Conservation (phyloP, 1,140 invertebrate genomes). For the Acromyrmex echinatior region DNA sequence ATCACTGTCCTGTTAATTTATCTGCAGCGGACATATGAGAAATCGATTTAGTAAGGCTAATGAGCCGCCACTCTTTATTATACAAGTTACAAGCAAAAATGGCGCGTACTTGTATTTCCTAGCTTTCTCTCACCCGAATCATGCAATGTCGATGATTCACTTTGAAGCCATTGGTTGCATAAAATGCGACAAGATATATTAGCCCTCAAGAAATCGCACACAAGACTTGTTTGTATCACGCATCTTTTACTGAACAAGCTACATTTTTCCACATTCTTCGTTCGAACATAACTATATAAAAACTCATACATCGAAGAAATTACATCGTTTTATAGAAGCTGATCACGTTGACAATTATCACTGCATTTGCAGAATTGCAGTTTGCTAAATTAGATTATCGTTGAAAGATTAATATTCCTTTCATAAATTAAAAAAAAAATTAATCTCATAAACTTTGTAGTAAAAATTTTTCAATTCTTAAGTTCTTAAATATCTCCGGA, state of each 20-base stretch:
- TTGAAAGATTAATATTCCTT: neutral
- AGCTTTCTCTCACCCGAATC: conserved; percentile 69
- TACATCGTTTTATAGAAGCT: neutral
- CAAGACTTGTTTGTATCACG: conserved; percentile 4
- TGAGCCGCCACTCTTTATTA: conserved; percentile 67
- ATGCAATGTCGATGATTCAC: conserved; percentile 68
- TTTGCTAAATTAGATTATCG: neutral
- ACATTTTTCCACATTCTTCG: neutral
- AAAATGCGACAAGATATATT: conserved; percentile 64
- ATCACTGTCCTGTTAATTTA: conserved; percentile 39
- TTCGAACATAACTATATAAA: neutral
- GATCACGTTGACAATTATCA: neutral
- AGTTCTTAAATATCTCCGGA: neutral
- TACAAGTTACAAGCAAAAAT: conserved; percentile 48
- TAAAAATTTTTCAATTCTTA: neutral
- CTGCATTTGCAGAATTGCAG: neutral
- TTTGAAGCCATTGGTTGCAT: conserved; percentile 45
- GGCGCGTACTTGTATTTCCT: conserved; percentile 65
- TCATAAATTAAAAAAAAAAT: neutral
- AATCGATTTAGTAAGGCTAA: conserved; percentile 65
- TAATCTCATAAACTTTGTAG: neutral
- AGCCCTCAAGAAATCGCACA: conserved; percentile 19
- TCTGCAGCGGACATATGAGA: conserved; percentile 10
- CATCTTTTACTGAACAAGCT: neutral
- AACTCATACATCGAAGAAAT: neutral